Conservation (phyloP, 2,888 invertebrate genomes). For the Microchrysa polita region DNA sequence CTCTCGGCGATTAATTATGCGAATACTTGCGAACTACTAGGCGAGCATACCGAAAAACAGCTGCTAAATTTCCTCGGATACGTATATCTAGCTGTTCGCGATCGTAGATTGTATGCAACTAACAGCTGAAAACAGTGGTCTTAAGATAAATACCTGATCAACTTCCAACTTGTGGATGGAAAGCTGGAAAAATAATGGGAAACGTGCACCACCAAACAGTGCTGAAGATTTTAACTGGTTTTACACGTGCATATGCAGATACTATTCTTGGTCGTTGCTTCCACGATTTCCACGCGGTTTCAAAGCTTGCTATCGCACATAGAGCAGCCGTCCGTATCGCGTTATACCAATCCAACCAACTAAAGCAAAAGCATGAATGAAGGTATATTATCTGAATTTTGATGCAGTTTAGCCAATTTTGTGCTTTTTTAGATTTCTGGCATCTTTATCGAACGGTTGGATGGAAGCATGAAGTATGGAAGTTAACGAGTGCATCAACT, state of each 20-base stretch:
- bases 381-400: neutral
- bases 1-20: neutral
- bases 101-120: neutral
- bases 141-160: neutral
- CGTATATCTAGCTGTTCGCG: neutral
- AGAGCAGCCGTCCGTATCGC: too few species aligned
- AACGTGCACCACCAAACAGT: too few species aligned
- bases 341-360: too few species aligned
- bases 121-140: neutral
- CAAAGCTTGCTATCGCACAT: neutral
- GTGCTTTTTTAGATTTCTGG: too few species aligned
- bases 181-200: neutral
- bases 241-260: neutral
- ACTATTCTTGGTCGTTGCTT: neutral
- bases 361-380: neutral
- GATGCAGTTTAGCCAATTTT: neutral
- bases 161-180: neutral
- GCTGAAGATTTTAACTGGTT: neutral
- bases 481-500: too few species aligned
- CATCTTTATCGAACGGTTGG: too few species aligned
- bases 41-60: too few species aligned
- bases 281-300: neutral
- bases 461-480: too few species aligned
- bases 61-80: too few species aligned
- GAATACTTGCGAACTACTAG: too few species aligned